phyloP scores from a whole-genome alignment of 2,888 invertebrate genomes.

The Steinernema carpocapsae region DNA sequence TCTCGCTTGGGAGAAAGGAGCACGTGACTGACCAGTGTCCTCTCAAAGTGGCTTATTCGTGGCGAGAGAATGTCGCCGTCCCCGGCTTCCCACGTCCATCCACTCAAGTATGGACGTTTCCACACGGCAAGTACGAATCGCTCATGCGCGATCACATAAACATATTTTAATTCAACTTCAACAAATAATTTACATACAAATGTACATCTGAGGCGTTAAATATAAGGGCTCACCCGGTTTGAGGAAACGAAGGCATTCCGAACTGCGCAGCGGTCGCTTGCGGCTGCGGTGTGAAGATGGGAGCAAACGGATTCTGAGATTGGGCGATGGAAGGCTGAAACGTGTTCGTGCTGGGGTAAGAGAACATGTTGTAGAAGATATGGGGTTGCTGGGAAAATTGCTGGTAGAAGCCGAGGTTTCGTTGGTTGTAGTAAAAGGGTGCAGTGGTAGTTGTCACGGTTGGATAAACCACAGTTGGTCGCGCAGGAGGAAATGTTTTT shows the following conservation, averaged over 20 bases:
- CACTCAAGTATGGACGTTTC: too few relatives aligned
- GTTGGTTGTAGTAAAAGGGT: not conserved
- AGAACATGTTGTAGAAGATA: constrained; percentile 12
- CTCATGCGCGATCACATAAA: too few relatives aligned
- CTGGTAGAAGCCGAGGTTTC: constrained; percentile 16
- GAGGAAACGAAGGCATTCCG: not conserved
- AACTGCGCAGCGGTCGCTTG: not conserved
- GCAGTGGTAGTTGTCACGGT: not conserved
- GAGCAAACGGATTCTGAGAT: not conserved
- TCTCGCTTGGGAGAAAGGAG: too few relatives aligned
- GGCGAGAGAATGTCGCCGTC: too few relatives aligned
- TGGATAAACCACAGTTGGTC: not conserved
- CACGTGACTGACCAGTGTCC: too few relatives aligned
- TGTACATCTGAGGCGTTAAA: constrained; percentile 8
- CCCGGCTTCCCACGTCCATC: too few relatives aligned
- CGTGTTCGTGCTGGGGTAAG: not conserved
- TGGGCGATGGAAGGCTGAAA: not conserved
- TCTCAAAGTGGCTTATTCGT: too few relatives aligned
- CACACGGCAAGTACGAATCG: too few relatives aligned
- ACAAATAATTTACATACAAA: constrained; percentile 29
- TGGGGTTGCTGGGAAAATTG: constrained; percentile 11
- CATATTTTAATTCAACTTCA: not conserved
- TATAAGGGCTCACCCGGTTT: too few relatives aligned
- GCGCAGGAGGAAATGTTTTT: not conserved
- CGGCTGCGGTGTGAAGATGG: not conserved